phyloP scores from a whole-genome alignment of 2,888 invertebrate genomes.

The Sarcophaga rosellei region DNA sequence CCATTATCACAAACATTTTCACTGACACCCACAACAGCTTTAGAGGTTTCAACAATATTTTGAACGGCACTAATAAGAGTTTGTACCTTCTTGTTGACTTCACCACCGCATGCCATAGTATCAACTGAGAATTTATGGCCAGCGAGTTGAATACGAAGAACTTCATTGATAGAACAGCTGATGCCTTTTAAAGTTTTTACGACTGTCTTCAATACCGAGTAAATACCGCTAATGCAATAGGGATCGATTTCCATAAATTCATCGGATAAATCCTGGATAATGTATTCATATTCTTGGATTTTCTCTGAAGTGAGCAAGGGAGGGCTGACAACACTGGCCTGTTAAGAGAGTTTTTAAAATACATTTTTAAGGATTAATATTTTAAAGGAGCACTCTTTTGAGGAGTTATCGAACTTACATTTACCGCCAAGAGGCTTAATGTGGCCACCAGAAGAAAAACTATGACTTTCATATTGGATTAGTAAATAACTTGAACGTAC shows the following conservation, averaged over 20 bases:
- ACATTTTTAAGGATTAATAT: background rate
- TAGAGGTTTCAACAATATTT: slow-evolving; percentile 70
- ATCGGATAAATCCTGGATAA: slow-evolving; percentile 25
- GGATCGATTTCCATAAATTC: slow-evolving; percentile 35
- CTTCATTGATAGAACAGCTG: slow-evolving; percentile 73
- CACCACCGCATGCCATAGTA: slow-evolving; percentile 70
- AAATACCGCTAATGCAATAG: slow-evolving; percentile 19
- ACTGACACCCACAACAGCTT: slow-evolving; percentile 70
- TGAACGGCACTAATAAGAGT: slow-evolving; percentile 71
- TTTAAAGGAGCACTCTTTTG: too few species aligned
- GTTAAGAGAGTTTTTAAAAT: background rate
- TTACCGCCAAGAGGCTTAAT: slow-evolving; percentile 53
- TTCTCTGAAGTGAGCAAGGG: background rate
- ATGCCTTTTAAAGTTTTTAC: slow-evolving; percentile 74
- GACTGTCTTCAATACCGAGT: slow-evolving; percentile 57
- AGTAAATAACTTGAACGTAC: background rate
- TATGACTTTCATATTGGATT: slow-evolving; percentile 54
- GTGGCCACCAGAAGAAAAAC: slow-evolving; percentile 55
- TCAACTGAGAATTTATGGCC: slow-evolving; percentile 68
- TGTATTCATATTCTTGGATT: slow-evolving; percentile 26
- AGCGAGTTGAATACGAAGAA: slow-evolving; percentile 69
- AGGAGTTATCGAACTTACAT: slow-evolving; percentile 26
- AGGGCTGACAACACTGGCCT: slow-evolving; percentile 17
- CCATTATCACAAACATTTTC: slow-evolving; percentile 70
- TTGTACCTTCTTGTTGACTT: slow-evolving; percentile 71